Evolutionary conservation across 1,140 invertebrate species (phyloP), one percentile per base, ranked within the genome.

Genomic region (Pinna nobilis): DNA sequence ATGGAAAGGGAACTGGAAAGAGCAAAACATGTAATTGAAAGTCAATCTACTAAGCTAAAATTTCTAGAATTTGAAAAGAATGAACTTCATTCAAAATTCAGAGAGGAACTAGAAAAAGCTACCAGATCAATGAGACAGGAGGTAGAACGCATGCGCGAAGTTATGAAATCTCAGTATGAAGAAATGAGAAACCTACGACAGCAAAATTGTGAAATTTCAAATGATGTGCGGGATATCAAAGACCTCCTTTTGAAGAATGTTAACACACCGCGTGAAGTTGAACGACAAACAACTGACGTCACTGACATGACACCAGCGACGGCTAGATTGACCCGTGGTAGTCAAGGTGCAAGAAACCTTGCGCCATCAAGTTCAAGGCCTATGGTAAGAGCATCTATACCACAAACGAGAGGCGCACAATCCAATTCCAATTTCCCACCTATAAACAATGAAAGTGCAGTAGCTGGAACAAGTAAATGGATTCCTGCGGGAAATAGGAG

Each of bases 121-220:
- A 72, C 82, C 11, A 74, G 76, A 59, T 76, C 81, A 3, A 84
- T 85, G 84, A 60, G 81, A 35, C 76, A 77, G n/a, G 84, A 85
- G 63, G 84, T 85, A 3, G 84, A 85, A 55, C 65, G 84, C 32
- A 85, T 83, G 81, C 67, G 84, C 49, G 82, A 85, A 60, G 84
- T 82, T 28, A 85, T 85, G 83, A 78, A 79, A 53, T 79, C 82
- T 63, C 82, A 85, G 57, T 83, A 83, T 49, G 77, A 82, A 47
- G 83, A 85, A 64, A 83, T 85, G 83, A 78, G 77, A 50, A 80
- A 78, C 30, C 63, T 85, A 18, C 66, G 81, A 9, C 77, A 80
- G 49, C 83, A 85, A 61, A 83, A 85, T 69, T 53, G 67, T 41
- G 79, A 80, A 76, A 85, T 85, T 50, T 79, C 76, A 1, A 78